A percentile compares a stretch with the other conserved stretches of the same genome.
Conservation (phyloP, 2,888 invertebrate genomes). For the Chaitophorus viminalis region DNA sequence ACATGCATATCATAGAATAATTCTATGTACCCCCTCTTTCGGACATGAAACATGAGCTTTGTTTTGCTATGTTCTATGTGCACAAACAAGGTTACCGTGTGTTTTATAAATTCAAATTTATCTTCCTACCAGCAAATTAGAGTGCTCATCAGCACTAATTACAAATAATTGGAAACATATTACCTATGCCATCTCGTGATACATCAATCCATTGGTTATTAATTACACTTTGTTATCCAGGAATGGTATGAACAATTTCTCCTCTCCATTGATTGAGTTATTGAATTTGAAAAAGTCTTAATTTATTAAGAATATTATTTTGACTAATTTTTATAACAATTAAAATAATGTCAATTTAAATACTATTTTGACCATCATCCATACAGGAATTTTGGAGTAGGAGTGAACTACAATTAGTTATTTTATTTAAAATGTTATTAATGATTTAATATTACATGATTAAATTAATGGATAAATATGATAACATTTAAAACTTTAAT, state of each 20-base stretch:
- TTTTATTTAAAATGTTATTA: background rate
- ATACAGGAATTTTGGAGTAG: conserved; percentile 7
- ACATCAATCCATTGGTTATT: conserved; percentile 55
- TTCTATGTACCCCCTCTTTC: conserved; percentile 22
- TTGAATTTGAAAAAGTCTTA: conserved; percentile 38
- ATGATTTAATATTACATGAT: background rate
- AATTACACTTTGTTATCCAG: conserved; percentile 56
- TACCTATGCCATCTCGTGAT: conserved; percentile 59
- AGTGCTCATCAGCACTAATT: conserved; percentile 39
- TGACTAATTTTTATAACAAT: background rate
- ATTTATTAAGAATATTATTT: conserved; percentile 33
- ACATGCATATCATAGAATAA: conserved; percentile 32
- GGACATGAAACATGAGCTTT: conserved; percentile 27
- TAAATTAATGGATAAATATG: background rate
- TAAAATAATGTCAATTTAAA: conserved; percentile 23
- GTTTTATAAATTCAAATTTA: conserved; percentile 9
- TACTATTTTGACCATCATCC: conserved; percentile 8
- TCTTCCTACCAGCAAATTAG: conserved; percentile 43
- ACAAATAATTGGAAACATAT: conserved; percentile 58
- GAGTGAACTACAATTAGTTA: conserved; percentile 10
- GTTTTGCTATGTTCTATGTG: conserved; percentile 29
- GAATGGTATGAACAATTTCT: conserved; percentile 58
- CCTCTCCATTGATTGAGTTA: conserved; percentile 53
- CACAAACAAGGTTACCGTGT: conserved; percentile 13
- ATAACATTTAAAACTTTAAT: conserved; percentile 1